phyloP scores from a whole-genome alignment of 2,797 vertebrate genomes.

The Onychomys arenicola region DNA sequence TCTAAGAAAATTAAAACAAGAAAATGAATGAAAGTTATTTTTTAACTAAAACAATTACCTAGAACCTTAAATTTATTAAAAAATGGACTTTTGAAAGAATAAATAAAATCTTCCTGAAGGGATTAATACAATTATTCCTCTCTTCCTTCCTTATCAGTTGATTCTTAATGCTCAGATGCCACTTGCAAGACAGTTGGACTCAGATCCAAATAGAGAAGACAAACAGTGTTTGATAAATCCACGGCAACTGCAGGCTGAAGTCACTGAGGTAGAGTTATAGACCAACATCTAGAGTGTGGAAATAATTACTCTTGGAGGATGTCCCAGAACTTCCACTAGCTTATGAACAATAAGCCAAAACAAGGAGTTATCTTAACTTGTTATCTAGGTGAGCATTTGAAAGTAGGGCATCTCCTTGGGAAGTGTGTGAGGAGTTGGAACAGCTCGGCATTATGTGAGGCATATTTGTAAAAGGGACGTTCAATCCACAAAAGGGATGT shows the following conservation, averaged over 20 bases:
- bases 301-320: slow-evolving; percentile 54
- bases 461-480: neutral
- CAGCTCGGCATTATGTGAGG: neutral
- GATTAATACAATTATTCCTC: neutral
- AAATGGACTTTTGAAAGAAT: slow-evolving; percentile 25
- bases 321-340: slow-evolving; percentile 30
- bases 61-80: slow-evolving; percentile 47
- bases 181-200: slow-evolving; percentile 22
- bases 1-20: neutral
- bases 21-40: slow-evolving; percentile 53
- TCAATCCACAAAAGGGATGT: neutral
- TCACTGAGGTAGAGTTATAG: neutral
- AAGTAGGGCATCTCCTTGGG: slow-evolving; percentile 24
- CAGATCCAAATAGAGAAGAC: slow-evolving; percentile 2
- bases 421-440: neutral
- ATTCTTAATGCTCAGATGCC: slow-evolving; percentile 29
- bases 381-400: slow-evolving; percentile 15
- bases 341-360: slow-evolving; percentile 51
- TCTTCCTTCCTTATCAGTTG: neutral
- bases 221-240: slow-evolving; percentile 37
- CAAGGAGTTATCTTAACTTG: neutral
- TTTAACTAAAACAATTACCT: slow-evolving; percentile 30
- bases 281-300: slow-evolving; percentile 44
- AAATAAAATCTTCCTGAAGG: slow-evolving; percentile 10
- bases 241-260: slow-evolving; percentile 6